Base-by-base conservation (phyloP, 2,888 invertebrate genomes). In the Dicycla oo region DNA sequence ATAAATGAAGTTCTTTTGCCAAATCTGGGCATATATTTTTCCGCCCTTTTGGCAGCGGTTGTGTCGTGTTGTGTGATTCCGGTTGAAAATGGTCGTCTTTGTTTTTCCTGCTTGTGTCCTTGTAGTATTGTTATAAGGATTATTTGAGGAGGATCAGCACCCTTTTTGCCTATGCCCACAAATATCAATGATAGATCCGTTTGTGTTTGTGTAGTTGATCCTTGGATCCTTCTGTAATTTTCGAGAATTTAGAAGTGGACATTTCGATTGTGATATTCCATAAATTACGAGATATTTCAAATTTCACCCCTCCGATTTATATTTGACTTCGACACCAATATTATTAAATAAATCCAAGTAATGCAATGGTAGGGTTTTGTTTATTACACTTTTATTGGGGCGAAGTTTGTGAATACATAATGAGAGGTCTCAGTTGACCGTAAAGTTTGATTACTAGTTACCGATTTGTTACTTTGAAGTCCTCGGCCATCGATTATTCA, bases 361-460 rank as follows among this genome's bases (percentile, higher is more conserved):
- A 73, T 69, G 62, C 18, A 54, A 62, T 74, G 54, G 34, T 20
- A 18, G 54, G 49, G 60, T 67, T 73, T 57, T 30, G 54, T 68
- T 73, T 75, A 66, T 51, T 62, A 66, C 80, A 68, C 56, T 67
- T n/a, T n/a, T n/a, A n/a, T n/a, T 40, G n/a, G 51, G 62, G n/a
- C 45, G 38, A 56, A 63, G 57, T 51, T 75, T 75, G 73, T 82
- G 73, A 84, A 84, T 82, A 70, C 45, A 23, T 78, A 69, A 75
- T 64, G 43, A 69, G 43, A 53, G 53, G 58, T 63, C 58, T 26
- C 60, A 15, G 18, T 60, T 71, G 77, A 71, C 82, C 72, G 51
- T 40, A 61, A 73, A 83, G 47, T 80, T 80, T 71, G 63, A 80
- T 82, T 58, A 30, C 56, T 69, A 69, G 69, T 80, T 69, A 68